Evolutionary conservation across 1,140 invertebrate species (phyloP), one percentile per base, ranked within the genome.

Genomic region (Procambarus clarkii): DNA sequence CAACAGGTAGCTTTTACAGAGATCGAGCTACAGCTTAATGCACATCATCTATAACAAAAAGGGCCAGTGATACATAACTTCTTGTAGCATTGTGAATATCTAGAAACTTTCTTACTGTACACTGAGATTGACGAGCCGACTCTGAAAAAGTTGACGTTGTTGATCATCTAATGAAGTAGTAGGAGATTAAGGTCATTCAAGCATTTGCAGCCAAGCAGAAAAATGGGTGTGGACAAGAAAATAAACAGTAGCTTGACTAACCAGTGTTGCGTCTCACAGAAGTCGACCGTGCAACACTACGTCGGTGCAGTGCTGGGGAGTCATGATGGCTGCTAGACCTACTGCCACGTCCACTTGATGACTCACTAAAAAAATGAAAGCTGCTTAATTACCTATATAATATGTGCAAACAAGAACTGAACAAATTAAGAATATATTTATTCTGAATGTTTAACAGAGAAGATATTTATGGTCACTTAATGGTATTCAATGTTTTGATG

Each of bases 251-350:
- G 60, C 60, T 83, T 60, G 4, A 86, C 90, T 92, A 21, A 92
- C 92, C 92, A 24, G 92, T 92, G 78, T 89, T 92, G 21, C 92
- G 86, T 50, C 92, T 50, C 24, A 92, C 48, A 15, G 92, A 89
- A 24, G 92, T 64, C 0, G 92, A 86, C 34, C 92, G 74, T 18
- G 83, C 54, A 44, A 84, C 77, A 82, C 80, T 77, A 21, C 86
- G 50, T 58, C 86, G 58, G 81, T 77, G 87, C 34, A 64, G 74
- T 5, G 91, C 82, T 15, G 87, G 86, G 4, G 91, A 85, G 64
- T 92, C 91, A 74, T 92, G 83, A 44, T 92, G 85, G 80, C 90
- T 88, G 64, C 85, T 92, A 46, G 77, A 76, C 3, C 89, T 86
- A 48, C 86, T 85, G 46, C 86, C 86, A 2, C 86, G 81, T 0